Base-by-base conservation (phyloP, 2,797 vertebrate species). In the Antennarius maculatus region DNA sequence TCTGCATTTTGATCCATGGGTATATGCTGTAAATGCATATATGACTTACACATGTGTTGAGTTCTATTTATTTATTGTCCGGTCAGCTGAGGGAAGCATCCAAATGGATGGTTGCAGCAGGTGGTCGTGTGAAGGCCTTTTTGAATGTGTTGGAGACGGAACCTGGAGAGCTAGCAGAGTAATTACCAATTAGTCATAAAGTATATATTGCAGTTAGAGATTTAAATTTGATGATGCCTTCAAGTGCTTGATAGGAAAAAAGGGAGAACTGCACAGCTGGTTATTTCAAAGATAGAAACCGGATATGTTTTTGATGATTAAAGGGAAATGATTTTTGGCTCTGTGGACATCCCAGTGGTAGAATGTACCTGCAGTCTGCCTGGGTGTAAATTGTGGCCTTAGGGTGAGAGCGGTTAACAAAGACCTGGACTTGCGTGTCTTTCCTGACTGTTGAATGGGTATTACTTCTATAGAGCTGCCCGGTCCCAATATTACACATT, bases 301-400 rank as follows among this genome's bases (percentile, higher is more conserved):
- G 49, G n/a, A 50, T 39, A 43, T 46, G n/a, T 46, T 46, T 80
- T 80, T 57, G 61, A 80, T 41, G 66, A 53, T 59, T 65, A 76
- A 81, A 85, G 85, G 77, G 71, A 81, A 80, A 66, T 57, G 52
- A 46, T 14, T 57, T 34, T 58, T 11, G 62, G 71, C 66, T 66
- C 34, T 37, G 41, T 31, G 57, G 76, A 66, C 59, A 52, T 59
- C 62, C 18, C 37, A 53, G 58, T 52, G 54, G 34, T 50, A 4
- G 28, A 50, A 28, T 28, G 48, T 55, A 54, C 49, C 23, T 34
- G 52, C 50, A 28, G 1, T 34, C 56, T 7, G 53, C 9, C 59
- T 52, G 56, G 74, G 46, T 69, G 79, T 58, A 54, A 78, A 62
- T 79, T 68, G 84, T 84, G 82, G 88, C 88, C 87, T 92, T 83